Base-by-base conservation (phyloP, 2,113 vertebrate species). In the Propithecus coquereli region DNA sequence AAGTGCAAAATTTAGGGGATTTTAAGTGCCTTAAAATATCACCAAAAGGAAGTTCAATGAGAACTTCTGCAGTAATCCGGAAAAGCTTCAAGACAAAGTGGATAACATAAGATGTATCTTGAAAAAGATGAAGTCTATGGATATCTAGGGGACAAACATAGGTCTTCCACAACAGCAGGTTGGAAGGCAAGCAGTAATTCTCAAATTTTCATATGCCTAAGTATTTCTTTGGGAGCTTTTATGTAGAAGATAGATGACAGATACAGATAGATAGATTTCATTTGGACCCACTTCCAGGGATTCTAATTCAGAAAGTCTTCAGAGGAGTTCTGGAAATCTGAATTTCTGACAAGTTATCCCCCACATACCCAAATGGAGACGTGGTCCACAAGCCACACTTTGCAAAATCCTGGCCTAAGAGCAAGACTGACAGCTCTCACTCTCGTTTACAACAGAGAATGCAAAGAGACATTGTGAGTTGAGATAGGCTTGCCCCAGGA, bases 11-110 rank as follows among this genome's bases (percentile, higher is more conserved):
- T 92, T 32, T 68, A 65, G n/a, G 83, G 91, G 77, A 91, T 87
- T 93, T 77, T 86, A 86, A 86, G 82, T 66, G n/a, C 32, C 43
- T 93, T 93, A 90, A 97, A 97, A 97, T 94, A 85, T 57, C 88
- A 80, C 63, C 86, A 52, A 71, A 82, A 95, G 77, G 52, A 95
- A 95, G n/a, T 82, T 94, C 88, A 84, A 4, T 87, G 30, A 82
- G 30, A 92, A 66, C 27, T 82, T 27, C 63, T 65, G 65, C 11
- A 87, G 47, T 82, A 71, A 94, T 82, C 81, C 65, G 65, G 20
- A 27, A 70, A 88, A 74, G 18, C 32, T 71, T 88, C 13, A 88
- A 47, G n/a, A 68, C 65, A 34, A 91, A 95, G 47, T 71, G 34
- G 63, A 20, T 45, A 37, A 34, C 37, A 52, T 57, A 63, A 70